phyloP scores from a whole-genome alignment of 1,140 invertebrate species.

The Pseudomyrmex concolor region DNA sequence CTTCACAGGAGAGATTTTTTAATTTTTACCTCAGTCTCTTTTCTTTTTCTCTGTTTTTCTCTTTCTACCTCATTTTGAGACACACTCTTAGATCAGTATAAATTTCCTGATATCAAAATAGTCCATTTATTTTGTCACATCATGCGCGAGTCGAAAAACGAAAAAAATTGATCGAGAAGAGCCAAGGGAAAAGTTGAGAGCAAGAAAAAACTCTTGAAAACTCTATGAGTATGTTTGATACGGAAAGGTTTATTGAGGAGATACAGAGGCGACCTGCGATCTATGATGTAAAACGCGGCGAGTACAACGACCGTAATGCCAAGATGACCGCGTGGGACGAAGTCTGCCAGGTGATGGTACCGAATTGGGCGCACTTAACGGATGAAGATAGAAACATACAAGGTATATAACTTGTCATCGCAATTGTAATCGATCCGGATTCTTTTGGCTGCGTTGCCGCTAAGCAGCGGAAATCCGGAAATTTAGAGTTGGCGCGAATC shows the following conservation, averaged over 20 bases:
- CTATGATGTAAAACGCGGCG: constrained; percentile 79
- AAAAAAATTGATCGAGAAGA: neutral
- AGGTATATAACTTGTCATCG: constrained; percentile 75
- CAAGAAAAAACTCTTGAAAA: neutral
- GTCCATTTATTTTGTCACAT: neutral
- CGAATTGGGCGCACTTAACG: constrained; percentile 79
- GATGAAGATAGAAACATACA: constrained; percentile 78
- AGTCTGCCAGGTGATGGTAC: constrained; percentile 79
- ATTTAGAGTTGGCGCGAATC: constrained; percentile 30
- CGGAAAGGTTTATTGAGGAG: constrained; percentile 80
- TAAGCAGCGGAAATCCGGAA: constrained; percentile 6
- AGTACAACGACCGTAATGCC: constrained; percentile 80
- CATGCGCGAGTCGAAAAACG: neutral
- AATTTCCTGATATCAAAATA: neutral
- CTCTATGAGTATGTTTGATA: constrained; percentile 78
- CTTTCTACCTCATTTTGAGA: neutral
- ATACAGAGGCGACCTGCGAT: constrained; percentile 81
- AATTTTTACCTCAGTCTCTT: too few species aligned
- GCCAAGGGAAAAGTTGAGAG: neutral
- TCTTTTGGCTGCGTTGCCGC: constrained; percentile 46
- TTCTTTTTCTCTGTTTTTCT: too few species aligned
- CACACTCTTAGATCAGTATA: neutral
- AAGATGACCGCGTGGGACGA: constrained; percentile 82
- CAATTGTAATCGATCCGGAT: constrained; percentile 72
- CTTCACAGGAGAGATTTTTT: neutral